Percentiles rank a stretch among this genome's conserved stretches.
Evolutionary conservation across 2,113 vertebrate species (phyloP).

Genomic region (Charadrius vociferus): DNA sequence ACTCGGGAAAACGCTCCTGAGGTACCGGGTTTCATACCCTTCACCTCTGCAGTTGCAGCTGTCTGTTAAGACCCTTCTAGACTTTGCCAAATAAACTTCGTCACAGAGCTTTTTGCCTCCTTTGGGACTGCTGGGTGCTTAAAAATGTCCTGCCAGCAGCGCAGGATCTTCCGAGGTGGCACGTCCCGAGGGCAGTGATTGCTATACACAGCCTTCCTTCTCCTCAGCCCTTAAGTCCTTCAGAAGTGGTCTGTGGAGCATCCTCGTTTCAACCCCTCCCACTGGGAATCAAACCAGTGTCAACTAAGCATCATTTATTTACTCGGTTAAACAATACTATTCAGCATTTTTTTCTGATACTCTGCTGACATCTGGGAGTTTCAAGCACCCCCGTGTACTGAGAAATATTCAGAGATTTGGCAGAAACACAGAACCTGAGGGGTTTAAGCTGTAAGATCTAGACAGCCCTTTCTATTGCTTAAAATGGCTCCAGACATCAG

Average conservation of each 20-base stretch:
- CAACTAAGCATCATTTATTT: background rate
- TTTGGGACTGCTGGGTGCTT: background rate
- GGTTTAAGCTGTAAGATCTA: background rate
- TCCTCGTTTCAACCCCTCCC: background rate
- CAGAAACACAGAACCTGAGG: background rate
- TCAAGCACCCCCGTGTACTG: background rate
- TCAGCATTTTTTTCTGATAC: accelerated
- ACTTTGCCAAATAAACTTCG: background rate
- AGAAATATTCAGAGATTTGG: background rate
- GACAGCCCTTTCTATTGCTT: background rate
- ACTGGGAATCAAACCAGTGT: background rate
- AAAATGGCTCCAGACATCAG: accelerated
- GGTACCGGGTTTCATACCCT: background rate
- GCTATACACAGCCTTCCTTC: background rate
- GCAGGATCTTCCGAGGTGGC: background rate
- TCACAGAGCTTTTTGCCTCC: background rate
- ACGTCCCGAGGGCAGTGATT: too few species aligned
- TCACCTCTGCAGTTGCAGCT: background rate
- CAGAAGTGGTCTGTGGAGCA: background rate
- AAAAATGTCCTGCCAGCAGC: background rate
- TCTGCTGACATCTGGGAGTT: background rate
- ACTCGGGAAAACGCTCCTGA: background rate
- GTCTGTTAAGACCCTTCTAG: background rate
- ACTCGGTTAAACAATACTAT: background rate
- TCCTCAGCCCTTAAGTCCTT: background rate